Conservation (phyloP, 2,888 invertebrate genomes). For the Chrysina gloriosa region DNA sequence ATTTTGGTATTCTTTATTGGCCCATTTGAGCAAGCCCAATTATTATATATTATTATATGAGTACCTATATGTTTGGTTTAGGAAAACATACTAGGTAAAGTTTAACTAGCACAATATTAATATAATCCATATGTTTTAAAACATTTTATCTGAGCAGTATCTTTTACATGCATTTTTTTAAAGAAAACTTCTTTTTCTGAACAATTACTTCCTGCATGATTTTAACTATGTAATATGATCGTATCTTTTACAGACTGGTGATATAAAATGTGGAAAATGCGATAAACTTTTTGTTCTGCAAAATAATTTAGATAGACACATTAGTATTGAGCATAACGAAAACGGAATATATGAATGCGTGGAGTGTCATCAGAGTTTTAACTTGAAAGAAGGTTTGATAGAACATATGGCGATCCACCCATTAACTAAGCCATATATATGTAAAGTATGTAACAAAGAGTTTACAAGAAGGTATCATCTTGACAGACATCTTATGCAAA, state of each 20-base stretch:
- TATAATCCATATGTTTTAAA: no score
- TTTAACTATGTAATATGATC: conserved; percentile 27
- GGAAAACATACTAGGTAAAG: no score
- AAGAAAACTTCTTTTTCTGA: no score
- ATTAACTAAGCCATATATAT: conserved; percentile 71
- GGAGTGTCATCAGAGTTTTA: conserved; percentile 76
- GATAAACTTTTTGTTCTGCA: conserved; percentile 79
- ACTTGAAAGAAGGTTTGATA: conserved; percentile 70
- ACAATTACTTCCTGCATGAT: background rate
- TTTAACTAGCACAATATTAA: no score
- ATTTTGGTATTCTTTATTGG: no score
- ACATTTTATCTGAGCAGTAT: no score
- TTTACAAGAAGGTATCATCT: conserved; percentile 84
- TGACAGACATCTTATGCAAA: conserved; percentile 75
- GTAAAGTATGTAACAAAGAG: conserved; percentile 75
- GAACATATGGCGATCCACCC: conserved; percentile 78
- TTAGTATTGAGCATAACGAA: conserved; percentile 76
- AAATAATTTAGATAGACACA: conserved; percentile 74
- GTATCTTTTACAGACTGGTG: conserved; percentile 65
- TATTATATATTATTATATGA: no score
- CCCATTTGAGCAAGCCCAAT: no score
- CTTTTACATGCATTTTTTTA: no score
- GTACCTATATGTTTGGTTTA: no score
- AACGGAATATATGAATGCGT: conserved; percentile 71
- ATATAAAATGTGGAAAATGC: conserved; percentile 72